These are phyloP conservation scores for Stenolophus ochropezus DNA, from an alignment of 2,888 invertebrate species.

Conservation along the genomic window DNA sequence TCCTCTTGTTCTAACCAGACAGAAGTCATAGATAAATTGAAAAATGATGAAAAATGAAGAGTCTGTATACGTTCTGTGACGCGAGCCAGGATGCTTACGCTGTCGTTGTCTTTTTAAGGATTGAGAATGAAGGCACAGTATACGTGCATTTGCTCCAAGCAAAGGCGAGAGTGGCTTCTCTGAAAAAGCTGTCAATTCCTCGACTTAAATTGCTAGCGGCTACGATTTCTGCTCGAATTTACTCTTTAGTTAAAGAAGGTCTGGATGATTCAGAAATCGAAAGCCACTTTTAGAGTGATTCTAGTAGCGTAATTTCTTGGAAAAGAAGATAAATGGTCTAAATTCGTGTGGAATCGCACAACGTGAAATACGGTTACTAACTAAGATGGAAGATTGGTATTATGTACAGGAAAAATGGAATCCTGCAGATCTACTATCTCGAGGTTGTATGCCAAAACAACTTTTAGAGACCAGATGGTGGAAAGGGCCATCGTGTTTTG, in stretches of 20 bases:
- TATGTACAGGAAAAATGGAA: not conserved
- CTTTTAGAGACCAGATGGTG: not conserved
- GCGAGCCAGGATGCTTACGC: not conserved
- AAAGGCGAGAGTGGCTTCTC: constrained; percentile 66
- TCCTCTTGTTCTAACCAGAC: not conserved
- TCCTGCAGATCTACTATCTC: not conserved
- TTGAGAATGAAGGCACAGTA: not conserved
- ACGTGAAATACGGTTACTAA: constrained; percentile 28
- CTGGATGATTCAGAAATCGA: constrained; percentile 54
- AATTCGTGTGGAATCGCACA: constrained; percentile 49
- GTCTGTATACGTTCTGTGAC: not conserved
- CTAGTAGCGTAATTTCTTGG: constrained; percentile 64
- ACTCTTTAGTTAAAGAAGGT: not conserved
- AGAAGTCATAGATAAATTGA: not conserved
- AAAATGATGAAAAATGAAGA: not conserved
- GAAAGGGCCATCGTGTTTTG: not conserved
- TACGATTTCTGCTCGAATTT: constrained; percentile 64
- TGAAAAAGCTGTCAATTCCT: constrained; percentile 65
- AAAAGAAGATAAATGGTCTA: not conserved
- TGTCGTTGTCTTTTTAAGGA: not conserved
- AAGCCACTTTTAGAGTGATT: constrained; percentile 64
- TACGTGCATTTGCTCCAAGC: not conserved
- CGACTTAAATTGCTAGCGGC: constrained; percentile 67
- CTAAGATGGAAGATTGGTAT: not conserved
- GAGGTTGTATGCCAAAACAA: not conserved